Conservation (phyloP, 2,888 invertebrate genomes). For the Pseudolycoriella hygida region DNA sequence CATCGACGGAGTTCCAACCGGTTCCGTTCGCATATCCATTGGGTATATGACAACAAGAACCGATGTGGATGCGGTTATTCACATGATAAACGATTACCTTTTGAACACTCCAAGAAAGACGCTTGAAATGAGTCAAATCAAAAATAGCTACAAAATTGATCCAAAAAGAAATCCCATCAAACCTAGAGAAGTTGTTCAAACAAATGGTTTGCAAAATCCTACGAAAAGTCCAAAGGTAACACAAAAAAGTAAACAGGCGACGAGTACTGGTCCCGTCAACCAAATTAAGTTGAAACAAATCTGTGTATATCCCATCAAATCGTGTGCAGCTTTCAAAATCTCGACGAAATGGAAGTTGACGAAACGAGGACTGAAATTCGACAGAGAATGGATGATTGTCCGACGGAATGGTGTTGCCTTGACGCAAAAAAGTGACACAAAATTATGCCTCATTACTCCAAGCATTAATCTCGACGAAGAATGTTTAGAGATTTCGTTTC, state of each 20-base stretch:
- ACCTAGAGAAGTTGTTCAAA: no score
- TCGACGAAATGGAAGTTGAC: slow-evolving; percentile 51
- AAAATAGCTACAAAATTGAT: background rate
- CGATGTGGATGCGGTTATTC: slow-evolving; percentile 52
- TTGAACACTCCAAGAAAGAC: slow-evolving; percentile 4
- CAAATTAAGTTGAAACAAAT: slow-evolving; percentile 28
- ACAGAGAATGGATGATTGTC: slow-evolving; percentile 88
- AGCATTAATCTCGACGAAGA: slow-evolving; percentile 40
- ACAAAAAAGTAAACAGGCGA: background rate
- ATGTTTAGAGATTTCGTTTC: slow-evolving; percentile 38
- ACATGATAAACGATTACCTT: slow-evolving; percentile 58
- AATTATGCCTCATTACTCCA: slow-evolving; percentile 64
- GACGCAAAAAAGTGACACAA: slow-evolving; percentile 71
- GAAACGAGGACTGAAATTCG: slow-evolving; percentile 63
- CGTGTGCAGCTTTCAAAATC: slow-evolving; percentile 65
- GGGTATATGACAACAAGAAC: slow-evolving; percentile 69
- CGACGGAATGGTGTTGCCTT: slow-evolving; percentile 63
- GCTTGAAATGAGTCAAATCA: background rate
- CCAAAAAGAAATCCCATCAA: no score
- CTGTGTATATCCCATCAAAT: slow-evolving; percentile 77
- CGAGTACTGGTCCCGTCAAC: slow-evolving; percentile 10
- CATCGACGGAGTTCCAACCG: slow-evolving; percentile 74
- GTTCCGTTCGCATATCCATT: slow-evolving; percentile 80
- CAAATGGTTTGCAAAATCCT: background rate
- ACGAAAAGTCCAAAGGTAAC: background rate